Evolutionary conservation across 2,797 vertebrate species (phyloP).

Genomic region (Ateles fusciceps): DNA sequence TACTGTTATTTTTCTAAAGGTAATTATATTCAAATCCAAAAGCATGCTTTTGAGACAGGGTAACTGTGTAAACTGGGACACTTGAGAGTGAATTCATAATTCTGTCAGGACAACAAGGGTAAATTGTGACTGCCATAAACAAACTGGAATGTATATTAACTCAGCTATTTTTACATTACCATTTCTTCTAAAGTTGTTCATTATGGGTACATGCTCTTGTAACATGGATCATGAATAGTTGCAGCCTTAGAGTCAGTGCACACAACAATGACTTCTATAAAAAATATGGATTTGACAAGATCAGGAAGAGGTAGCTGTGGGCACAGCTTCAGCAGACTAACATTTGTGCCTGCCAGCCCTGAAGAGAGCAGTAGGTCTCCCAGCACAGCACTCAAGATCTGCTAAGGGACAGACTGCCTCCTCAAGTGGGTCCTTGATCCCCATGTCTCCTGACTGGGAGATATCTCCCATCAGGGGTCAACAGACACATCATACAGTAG

Average conservation of each 20-base stretch:
- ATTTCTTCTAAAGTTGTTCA: neutral
- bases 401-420: no score
- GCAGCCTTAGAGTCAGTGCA: neutral
- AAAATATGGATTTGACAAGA: neutral
- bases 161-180: neutral
- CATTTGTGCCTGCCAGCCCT: no score
- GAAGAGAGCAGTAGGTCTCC: no score
- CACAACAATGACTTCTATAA: neutral
- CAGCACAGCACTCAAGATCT: no score
- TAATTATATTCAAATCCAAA: neutral
- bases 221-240: neutral
- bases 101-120: neutral
- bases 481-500: no score
- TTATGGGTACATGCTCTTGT: neutral
- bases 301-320: no score
- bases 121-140: neutral
- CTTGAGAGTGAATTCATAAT: constrained; percentile 10
- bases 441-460: no score
- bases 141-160: neutral
- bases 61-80: neutral
- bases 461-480: no score
- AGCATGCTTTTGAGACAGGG: neutral
- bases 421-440: no score
- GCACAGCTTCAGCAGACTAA: no score
- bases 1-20: constrained; percentile 15